phyloP scores from a whole-genome alignment of 2,113 vertebrate species.

The Ornithorhynchus anatinus region DNA sequence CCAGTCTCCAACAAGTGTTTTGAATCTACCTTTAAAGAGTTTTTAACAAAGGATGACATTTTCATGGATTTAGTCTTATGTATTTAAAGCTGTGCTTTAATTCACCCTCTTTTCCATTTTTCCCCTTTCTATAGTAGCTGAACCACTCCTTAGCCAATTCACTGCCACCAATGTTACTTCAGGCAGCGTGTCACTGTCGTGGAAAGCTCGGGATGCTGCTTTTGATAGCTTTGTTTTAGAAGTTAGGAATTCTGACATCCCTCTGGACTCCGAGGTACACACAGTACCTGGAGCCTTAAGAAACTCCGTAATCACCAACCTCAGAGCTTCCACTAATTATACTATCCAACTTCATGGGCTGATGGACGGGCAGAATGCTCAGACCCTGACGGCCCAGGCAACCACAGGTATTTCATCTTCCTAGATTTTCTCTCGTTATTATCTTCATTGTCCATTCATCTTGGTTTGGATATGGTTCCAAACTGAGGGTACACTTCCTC shows the following conservation, averaged over 20 bases:
- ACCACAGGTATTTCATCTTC: constrained; percentile 76
- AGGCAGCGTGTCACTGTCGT: constrained; percentile 78
- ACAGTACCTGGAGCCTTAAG: constrained; percentile 63
- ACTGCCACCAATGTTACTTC: constrained; percentile 83
- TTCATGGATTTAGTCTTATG: constrained; percentile 19
- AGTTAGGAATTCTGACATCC: constrained; percentile 81
- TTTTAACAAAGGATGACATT: neutral
- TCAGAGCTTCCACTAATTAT: constrained; percentile 80
- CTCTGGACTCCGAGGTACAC: constrained; percentile 75
- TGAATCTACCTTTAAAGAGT: neutral
- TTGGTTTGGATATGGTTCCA: constrained; percentile 18
- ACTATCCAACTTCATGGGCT: constrained; percentile 80
- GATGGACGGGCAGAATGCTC: constrained; percentile 66
- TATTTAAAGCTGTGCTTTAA: constrained; percentile 29
- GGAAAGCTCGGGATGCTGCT: constrained; percentile 74
- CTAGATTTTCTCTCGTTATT: constrained; percentile 14
- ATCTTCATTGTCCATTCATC: constrained; percentile 21
- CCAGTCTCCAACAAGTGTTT: neutral
- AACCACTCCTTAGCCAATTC: constrained; percentile 84
- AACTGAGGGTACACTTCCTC: neutral
- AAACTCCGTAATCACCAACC: constrained; percentile 73
- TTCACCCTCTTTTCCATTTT: constrained; percentile 59
- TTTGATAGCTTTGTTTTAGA: constrained; percentile 87
- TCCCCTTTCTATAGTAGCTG: constrained; percentile 75
- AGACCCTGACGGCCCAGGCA: constrained; percentile 72